Percentiles rank a stretch among this genome's conserved stretches.
Evolutionary conservation across 2,888 invertebrate species (phyloP).

Genomic region (Ryuthela nishihirai): DNA sequence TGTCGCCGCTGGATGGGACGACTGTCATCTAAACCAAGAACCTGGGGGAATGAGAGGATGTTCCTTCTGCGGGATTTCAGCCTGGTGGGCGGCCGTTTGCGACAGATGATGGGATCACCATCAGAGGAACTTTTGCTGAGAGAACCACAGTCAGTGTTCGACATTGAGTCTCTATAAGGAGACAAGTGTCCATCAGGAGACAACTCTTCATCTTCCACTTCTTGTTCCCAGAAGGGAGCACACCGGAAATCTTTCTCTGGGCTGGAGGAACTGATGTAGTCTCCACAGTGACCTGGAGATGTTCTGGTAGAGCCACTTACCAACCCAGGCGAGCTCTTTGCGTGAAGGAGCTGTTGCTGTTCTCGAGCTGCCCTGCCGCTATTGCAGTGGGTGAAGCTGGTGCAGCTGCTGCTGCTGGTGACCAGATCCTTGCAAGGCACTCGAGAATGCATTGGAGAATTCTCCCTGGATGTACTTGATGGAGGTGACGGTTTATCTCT

Average conservation of each 20-base stretch:
- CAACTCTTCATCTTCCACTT: constrained; percentile 31
- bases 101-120: constrained; percentile 44
- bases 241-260: constrained; percentile 9
- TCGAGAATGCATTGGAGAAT: constrained; percentile 13
- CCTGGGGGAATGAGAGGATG: constrained; percentile 56
- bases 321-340: constrained; percentile 32
- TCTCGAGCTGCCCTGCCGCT: neutral
- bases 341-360: constrained; percentile 15
- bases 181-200: constrained; percentile 23
- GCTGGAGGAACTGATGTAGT: too few species aligned
- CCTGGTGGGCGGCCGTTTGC: constrained; percentile 46
- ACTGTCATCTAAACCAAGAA: constrained; percentile 61
- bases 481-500: neutral
- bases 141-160: constrained; percentile 47
- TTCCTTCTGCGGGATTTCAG: constrained; percentile 52
- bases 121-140: constrained; percentile 49
- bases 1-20: constrained; percentile 55
- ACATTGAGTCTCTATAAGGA: constrained; percentile 27
- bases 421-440: constrained; percentile 26
- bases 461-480: neutral
- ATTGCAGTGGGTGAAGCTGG: constrained; percentile 1
- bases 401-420: neutral
- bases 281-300: constrained; percentile 15
- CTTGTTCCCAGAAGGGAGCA: constrained; percentile 17
- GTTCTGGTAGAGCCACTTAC: neutral